A percentile compares a stretch with the other conserved stretches of the same genome.
phyloP scores from a whole-genome alignment of 2,113 vertebrate genomes.

The Parus major region DNA sequence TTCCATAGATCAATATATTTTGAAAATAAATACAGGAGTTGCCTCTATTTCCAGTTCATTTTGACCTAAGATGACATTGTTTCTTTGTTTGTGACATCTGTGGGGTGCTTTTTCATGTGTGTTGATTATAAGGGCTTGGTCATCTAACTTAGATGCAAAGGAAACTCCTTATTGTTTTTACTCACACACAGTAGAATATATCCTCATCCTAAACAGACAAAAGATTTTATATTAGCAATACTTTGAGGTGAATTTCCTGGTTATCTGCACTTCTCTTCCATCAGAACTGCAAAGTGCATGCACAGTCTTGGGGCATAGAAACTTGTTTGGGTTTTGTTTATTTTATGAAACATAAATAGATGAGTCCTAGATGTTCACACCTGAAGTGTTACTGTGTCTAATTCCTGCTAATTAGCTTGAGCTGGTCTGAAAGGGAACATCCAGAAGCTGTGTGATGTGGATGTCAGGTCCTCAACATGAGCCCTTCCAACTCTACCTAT shows the following conservation, averaged over 20 bases:
- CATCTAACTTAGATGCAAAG: not conserved
- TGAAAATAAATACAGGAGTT: not conserved
- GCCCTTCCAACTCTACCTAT: not conserved
- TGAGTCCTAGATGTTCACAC: not conserved
- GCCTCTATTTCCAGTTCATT: not conserved
- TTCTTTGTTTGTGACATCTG: not conserved
- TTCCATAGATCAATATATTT: not conserved
- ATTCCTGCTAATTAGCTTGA: not conserved
- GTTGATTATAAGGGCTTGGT: not conserved
- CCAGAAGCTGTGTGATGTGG: not conserved
- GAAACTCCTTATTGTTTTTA: not conserved
- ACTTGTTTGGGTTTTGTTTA: not conserved
- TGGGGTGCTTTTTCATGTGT: not conserved
- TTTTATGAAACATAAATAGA: fast-evolving
- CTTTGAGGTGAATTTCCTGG: not conserved
- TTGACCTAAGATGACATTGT: not conserved
- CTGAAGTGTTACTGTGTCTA: not conserved
- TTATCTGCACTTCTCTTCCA: not conserved
- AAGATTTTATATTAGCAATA: not conserved
- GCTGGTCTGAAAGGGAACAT: not conserved
- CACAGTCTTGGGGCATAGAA: not conserved
- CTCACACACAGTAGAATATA: not conserved
- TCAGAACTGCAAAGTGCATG: not conserved
- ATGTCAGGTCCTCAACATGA: not conserved
- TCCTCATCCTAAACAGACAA: not conserved